These are phyloP conservation scores for Alentia gelatinosa DNA, from an alignment of 2,888 invertebrate species.

Conservation along the genomic window DNA sequence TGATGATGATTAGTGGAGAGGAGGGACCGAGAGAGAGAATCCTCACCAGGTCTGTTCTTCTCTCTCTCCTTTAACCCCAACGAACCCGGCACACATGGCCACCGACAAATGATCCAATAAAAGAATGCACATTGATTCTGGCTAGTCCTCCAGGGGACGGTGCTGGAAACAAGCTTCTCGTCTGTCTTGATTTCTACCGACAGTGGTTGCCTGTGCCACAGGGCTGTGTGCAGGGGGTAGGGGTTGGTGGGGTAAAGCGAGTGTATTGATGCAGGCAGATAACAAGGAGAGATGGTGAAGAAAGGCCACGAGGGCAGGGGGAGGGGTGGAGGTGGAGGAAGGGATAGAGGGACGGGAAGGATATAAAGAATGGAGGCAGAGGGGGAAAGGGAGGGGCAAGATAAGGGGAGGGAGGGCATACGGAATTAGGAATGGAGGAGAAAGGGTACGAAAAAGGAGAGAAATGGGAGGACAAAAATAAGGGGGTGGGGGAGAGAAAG, in stretches of 20 bases:
- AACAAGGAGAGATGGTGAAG: neutral
- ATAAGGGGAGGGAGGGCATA: neutral
- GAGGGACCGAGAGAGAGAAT: no score
- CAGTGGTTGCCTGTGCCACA: neutral
- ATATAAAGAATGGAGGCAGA: neutral
- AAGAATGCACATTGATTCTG: conserved; percentile 9
- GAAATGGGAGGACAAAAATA: no score
- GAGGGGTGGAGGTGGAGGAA: neutral
- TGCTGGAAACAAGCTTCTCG: neutral
- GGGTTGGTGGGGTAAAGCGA: neutral
- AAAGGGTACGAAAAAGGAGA: neutral
- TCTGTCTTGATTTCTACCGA: neutral
- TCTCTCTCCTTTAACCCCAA: no score
- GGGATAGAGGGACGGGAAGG: neutral
- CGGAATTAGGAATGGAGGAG: no score
- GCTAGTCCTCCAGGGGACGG: neutral
- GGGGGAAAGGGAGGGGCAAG: neutral
- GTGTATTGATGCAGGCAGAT: neutral
- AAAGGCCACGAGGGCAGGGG: neutral
- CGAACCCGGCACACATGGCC: neutral
- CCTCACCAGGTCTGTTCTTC: no score
- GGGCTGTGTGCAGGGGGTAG: neutral
- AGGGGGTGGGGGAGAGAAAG: no score
- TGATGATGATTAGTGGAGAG: no score
- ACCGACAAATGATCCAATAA: conserved; percentile 17